phyloP scores from a whole-genome alignment of 30 jellyfish, hydroid and myxozoan species.

The Catostylus mosaicus region DNA sequence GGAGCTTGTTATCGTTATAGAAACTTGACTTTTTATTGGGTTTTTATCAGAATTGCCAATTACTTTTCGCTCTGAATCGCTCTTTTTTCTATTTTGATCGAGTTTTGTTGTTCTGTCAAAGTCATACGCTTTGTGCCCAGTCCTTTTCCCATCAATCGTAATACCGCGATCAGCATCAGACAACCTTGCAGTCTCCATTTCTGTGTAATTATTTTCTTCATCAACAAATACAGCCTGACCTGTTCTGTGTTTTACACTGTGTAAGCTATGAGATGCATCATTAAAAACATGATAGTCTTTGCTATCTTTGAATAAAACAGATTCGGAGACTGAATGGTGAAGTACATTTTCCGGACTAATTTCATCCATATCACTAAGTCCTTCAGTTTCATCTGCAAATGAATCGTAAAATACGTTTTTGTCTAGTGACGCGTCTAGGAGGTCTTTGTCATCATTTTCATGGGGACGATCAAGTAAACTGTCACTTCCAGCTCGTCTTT shows the following conservation, averaged over 20 bases:
- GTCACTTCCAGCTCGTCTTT: constrained; percentile 47
- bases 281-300: neutral
- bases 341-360: constrained; percentile 43
- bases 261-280: neutral
- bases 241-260: neutral
- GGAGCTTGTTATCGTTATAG: neutral
- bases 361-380: constrained; percentile 42
- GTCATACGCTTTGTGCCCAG: neutral
- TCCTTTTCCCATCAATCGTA: neutral
- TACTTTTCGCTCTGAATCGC: neutral
- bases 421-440: constrained; percentile 5
- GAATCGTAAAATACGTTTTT: constrained; percentile 12
- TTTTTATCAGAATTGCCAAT: neutral
- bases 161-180: constrained; percentile 9
- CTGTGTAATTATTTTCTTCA: neutral
- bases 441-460: neutral
- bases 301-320: neutral
- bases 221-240: neutral
- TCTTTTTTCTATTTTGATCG: neutral
- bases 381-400: constrained; percentile 29
- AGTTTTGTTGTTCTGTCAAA: neutral
- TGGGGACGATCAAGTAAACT: constrained; percentile 12
- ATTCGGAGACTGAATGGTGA: constrained; percentile 59
- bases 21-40: neutral
- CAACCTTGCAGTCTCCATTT: constrained; percentile 2